A percentile compares a stretch with the other conserved stretches of the same genome.
phyloP scores from a whole-genome alignment of 2,888 invertebrate species.

The Carcina quercana region DNA sequence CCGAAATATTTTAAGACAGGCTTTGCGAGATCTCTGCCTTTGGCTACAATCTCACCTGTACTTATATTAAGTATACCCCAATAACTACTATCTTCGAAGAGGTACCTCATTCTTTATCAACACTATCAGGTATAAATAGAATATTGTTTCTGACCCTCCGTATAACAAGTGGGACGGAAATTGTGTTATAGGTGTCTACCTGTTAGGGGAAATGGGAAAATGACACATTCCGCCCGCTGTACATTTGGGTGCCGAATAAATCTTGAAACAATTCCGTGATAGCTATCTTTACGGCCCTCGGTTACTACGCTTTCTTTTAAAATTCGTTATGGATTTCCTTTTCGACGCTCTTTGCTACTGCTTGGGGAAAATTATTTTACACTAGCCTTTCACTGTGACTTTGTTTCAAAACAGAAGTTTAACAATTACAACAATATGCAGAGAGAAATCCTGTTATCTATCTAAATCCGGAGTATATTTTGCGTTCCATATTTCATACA shows the following conservation, averaged over 20 bases:
- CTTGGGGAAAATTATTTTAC: neutral
- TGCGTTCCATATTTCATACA: no score
- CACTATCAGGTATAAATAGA: constrained; percentile 20
- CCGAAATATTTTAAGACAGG: no score
- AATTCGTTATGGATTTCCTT: neutral
- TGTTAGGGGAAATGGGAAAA: neutral
- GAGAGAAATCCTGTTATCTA: neutral
- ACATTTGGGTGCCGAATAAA: neutral
- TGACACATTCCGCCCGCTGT: neutral
- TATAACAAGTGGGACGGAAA: constrained; percentile 30
- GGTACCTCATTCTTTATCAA: no score
- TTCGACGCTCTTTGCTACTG: neutral
- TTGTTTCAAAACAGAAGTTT: no score
- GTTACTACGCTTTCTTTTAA: neutral
- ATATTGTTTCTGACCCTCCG: constrained; percentile 23
- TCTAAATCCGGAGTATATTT: no score
- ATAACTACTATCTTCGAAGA: no score
- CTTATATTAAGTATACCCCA: no score
- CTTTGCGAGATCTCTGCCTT: no score
- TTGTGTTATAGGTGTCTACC: constrained; percentile 12
- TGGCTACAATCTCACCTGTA: no score
- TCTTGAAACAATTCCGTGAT: no score
- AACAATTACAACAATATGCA: no score
- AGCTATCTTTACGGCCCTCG: neutral
- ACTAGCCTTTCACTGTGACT: neutral